Evolutionary conservation across 1,140 invertebrate genomes (phyloP).

Genomic region (Rhyacophila brunnea): DNA sequence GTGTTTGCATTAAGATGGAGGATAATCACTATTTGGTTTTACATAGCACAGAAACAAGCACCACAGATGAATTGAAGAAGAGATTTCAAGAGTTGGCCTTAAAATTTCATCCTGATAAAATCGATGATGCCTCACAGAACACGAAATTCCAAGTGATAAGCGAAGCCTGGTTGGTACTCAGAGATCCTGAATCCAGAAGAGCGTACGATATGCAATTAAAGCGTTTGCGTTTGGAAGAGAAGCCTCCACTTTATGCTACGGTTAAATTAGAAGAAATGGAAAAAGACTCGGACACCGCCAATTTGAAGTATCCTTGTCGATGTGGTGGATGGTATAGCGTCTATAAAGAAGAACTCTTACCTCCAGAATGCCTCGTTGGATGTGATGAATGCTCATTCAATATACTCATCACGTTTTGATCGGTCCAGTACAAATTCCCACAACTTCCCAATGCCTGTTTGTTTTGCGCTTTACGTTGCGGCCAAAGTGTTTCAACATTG

Average conservation of each 20-base stretch:
- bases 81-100: conserved; percentile 61
- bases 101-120: conserved; percentile 66
- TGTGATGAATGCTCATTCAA: conserved; percentile 68
- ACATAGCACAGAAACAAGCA: conserved; percentile 54
- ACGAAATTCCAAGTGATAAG: conserved; percentile 56
- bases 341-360: conserved; percentile 43
- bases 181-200: conserved; percentile 53
- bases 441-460: no score
- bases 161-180: conserved; percentile 63
- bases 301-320: conserved; percentile 59
- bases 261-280: conserved; percentile 55
- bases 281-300: conserved; percentile 41
- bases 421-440: no score
- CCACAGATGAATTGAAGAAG: conserved; percentile 60
- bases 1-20: no score
- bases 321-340: conserved; percentile 65
- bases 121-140: conserved; percentile 23
- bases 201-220: conserved; percentile 58
- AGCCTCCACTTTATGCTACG: conserved; percentile 58
- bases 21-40: conserved; percentile 60
- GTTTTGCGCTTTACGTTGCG: no score
- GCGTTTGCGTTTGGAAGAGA: conserved; percentile 53
- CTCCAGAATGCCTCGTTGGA: conserved; percentile 52
- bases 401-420: conserved; percentile 49
- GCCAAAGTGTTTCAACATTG: no score